phyloP scores from a whole-genome alignment of 2,888 invertebrate genomes.

The Andrena marginata region DNA sequence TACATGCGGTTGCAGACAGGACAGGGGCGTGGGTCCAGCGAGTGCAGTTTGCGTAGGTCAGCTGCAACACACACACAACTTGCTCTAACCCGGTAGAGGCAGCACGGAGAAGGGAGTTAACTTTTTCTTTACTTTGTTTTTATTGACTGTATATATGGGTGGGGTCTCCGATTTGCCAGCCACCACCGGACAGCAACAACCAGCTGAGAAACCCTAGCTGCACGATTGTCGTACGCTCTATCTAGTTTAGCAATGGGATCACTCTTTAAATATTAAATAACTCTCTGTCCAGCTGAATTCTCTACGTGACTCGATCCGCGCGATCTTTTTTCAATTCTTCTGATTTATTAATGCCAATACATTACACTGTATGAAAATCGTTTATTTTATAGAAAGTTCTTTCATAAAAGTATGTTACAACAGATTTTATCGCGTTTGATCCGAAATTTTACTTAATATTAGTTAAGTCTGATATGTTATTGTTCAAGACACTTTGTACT shows the following conservation, averaged over 20 bases:
- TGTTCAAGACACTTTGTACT: not conserved
- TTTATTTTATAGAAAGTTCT: not conserved
- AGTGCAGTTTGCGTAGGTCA: conserved; percentile 86
- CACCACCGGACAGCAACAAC: conserved; percentile 86
- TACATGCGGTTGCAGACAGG: conserved; percentile 89
- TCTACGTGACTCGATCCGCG: not conserved
- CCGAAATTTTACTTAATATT: not conserved
- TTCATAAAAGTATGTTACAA: not conserved
- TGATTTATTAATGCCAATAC: too few species aligned
- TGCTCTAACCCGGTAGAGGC: conserved; percentile 83
- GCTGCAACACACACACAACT: conserved; percentile 86
- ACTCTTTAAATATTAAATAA: not conserved
- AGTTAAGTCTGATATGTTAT: not conserved
- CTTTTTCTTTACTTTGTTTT: conserved; percentile 65
- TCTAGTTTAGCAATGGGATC: conserved; percentile 52
- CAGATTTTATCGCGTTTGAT: too few species aligned
- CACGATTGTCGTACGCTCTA: conserved; percentile 60
- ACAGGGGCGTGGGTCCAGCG: conserved; percentile 87
- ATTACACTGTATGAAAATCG: not conserved
- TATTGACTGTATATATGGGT: conserved; percentile 48
- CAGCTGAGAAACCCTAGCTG: conserved; percentile 83
- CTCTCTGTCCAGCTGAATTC: not conserved
- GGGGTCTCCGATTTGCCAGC: conserved; percentile 77
- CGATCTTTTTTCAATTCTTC: not conserved
- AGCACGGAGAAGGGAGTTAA: conserved; percentile 64